phyloP scores from a whole-genome alignment of 2,113 vertebrate species.

The Genyomyrus donnyi region DNA sequence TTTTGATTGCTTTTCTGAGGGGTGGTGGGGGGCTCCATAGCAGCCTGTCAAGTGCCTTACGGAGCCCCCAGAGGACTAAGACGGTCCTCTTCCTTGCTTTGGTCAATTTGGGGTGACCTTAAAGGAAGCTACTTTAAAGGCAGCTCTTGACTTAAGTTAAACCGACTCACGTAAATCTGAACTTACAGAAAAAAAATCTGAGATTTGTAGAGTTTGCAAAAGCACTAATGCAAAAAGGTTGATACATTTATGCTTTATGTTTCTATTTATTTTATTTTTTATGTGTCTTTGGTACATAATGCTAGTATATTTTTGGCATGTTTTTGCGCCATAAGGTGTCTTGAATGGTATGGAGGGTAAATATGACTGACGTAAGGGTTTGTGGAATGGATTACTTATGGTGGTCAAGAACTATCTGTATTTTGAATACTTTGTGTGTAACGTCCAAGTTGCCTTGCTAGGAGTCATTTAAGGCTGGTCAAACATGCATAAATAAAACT shows the following conservation, averaged over 20 bases:
- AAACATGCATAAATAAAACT: background rate
- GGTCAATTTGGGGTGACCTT: background rate
- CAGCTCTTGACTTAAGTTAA: background rate
- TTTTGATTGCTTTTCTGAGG: background rate
- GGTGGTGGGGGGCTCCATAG: background rate
- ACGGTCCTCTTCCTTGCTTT: background rate
- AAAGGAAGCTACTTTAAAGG: background rate
- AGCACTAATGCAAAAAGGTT: background rate
- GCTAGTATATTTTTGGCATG: background rate
- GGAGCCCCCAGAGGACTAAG: background rate
- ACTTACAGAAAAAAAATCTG: background rate
- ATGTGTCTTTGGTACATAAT: background rate
- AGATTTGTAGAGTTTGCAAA: background rate
- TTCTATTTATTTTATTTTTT: background rate
- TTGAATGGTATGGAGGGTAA: background rate
- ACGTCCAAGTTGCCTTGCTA: background rate
- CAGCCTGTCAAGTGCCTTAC: background rate
- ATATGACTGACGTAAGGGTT: background rate
- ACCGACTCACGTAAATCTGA: background rate
- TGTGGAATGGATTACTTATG: background rate
- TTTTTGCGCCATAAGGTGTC: background rate
- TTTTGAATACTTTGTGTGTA: background rate
- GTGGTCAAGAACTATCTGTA: background rate
- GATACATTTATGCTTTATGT: background rate
- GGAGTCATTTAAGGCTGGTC: background rate